Conservation (phyloP, 2,113 vertebrate species). For the Gnathonemus echidnorhynchus region DNA sequence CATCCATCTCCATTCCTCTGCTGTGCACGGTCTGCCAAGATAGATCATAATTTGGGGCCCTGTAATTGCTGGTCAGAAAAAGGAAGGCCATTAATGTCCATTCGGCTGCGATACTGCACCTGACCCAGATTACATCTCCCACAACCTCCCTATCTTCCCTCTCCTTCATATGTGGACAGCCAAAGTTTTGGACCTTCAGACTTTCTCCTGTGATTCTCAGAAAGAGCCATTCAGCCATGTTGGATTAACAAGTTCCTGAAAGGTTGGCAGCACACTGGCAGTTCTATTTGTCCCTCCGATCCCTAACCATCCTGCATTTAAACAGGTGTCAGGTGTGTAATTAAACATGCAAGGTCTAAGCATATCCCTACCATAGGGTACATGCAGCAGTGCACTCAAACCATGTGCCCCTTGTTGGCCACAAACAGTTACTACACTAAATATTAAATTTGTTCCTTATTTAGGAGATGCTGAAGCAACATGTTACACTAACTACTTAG, state of each 20-base stretch:
- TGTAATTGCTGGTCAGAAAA: constrained; percentile 67
- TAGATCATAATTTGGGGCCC: constrained; percentile 71
- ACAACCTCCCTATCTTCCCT: not conserved
- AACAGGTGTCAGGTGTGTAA: not conserved
- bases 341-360: not conserved
- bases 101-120: constrained; percentile 36
- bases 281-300: not conserved
- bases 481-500: not conserved
- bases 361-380: not conserved
- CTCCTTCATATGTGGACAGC: not conserved
- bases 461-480: not conserved
- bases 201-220: not conserved
- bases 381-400: not conserved
- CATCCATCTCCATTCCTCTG: constrained; percentile 67
- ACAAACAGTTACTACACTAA: not conserved
- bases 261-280: not conserved
- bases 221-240: not conserved
- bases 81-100: constrained; percentile 58
- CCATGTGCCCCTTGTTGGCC: not conserved
- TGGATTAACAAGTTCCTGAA: no score
- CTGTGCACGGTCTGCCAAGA: constrained; percentile 53
- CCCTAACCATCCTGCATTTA: not conserved
- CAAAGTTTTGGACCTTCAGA: not conserved
- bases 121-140: constrained; percentile 52
- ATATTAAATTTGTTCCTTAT: not conserved